Conservation (phyloP, 2,113 vertebrate genomes). For the Oncorhynchus gorbuscha region DNA sequence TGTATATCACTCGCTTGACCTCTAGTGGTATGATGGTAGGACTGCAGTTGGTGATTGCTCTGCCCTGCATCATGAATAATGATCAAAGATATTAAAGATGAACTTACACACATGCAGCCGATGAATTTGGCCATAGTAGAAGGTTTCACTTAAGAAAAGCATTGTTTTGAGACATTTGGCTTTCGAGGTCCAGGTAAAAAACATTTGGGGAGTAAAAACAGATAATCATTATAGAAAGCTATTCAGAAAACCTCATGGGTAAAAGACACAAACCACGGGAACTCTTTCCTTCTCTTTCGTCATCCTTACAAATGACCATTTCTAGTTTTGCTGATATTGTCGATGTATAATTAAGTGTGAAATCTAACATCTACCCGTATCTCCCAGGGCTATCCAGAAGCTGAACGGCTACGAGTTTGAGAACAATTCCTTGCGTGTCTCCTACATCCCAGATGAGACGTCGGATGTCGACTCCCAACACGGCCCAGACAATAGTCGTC, state of each 20-base stretch:
- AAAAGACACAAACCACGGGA: no score
- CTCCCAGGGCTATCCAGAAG: slow-evolving; percentile 88
- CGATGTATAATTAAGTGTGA: not conserved
- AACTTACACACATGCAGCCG: not conserved
- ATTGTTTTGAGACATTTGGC: not conserved
- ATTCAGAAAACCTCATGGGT: no score
- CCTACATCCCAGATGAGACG: slow-evolving; percentile 90
- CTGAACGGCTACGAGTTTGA: slow-evolving; percentile 93
- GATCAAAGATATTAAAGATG: not conserved
- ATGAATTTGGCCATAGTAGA: no score
- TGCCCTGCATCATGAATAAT: not conserved
- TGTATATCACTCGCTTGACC: slow-evolving; percentile 28
- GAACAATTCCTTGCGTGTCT: slow-evolving; percentile 86
- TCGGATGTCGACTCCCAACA: slow-evolving; percentile 69
- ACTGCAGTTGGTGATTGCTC: not conserved
- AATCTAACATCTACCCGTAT: not conserved
- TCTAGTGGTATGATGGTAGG: slow-evolving; percentile 29
- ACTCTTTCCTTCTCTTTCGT: no score
- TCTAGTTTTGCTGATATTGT: no score
- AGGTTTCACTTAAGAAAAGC: not conserved
- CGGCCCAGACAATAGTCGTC: slow-evolving; percentile 84
- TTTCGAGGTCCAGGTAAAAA: no score
- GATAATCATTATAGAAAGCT: no score
- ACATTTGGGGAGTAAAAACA: no score
- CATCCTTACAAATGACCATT: no score